Base-by-base conservation (phyloP, 2,888 invertebrate species). In the Gymnoscelis rufifasciata region DNA sequence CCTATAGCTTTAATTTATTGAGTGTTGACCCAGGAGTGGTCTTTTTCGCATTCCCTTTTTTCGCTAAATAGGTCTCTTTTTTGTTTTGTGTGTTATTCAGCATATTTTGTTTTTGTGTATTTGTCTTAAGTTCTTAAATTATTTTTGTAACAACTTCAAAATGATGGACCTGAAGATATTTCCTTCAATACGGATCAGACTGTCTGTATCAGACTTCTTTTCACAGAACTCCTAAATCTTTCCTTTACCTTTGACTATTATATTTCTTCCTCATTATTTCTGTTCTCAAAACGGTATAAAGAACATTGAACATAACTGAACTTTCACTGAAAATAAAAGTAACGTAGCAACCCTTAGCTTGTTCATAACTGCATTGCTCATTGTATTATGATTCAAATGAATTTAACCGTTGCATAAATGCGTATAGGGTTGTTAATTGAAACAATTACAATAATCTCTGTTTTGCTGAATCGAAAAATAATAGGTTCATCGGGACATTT, bases 391-490 rank as follows among this genome's bases (percentile, higher is more conserved):
- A 12, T 23, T 40, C 14, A 8, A 8, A 19, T 35, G 56, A 23
- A 62, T 57, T 59, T 48, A n/a, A 31, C 52, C 65, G 49, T 42
- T 62, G 52, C 43, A 35, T 14, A 38, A 4, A 15, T 11, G 23
- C 11, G 31, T 40, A 48, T 58, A 64, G 54, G 52, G 57, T 33
- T 24, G 27, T 13, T 31, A 47, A 13, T 48, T 23, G 35, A 55
- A 42, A 52, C 38, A 44, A 60, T 65, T 59, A 60, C 54, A 58
- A 42, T 50, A 49, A 45, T 57, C 52, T n/a, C n/a, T n/a, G n/a
- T 62, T 62, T 39, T 59, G 59, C 59, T 61, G 62, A 60, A 60
- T 66, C 51, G 59, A 60, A 67, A 68, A 65, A 68, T 66, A 66
- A 61, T 66, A 63, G 26, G 52, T 56, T 56, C 53, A 63, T 60